phyloP scores from a whole-genome alignment of 2,797 vertebrate genomes.

The Margarornis squamiger region DNA sequence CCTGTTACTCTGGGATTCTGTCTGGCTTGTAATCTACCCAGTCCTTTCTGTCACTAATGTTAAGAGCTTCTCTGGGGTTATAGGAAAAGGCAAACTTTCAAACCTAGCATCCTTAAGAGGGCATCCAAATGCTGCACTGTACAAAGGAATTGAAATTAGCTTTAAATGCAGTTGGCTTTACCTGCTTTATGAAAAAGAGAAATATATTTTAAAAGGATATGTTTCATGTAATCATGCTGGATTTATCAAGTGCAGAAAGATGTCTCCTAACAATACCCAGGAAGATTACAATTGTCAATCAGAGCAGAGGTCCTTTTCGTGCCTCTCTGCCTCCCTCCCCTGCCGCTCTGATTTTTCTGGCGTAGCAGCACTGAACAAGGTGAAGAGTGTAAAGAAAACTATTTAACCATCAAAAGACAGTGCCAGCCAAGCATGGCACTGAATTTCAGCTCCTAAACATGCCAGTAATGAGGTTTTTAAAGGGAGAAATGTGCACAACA shows the following conservation, averaged over 20 bases:
- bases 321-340: neutral
- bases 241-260: slow-evolving; percentile 42
- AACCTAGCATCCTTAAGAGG: slow-evolving; percentile 60
- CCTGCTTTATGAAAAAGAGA: slow-evolving; percentile 10
- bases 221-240: slow-evolving; percentile 42
- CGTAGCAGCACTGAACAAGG: neutral
- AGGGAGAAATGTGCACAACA: neutral
- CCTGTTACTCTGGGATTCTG: neutral
- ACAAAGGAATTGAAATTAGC: slow-evolving; percentile 39
- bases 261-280: slow-evolving; percentile 51
- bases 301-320: slow-evolving; percentile 6
- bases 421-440: slow-evolving; percentile 30
- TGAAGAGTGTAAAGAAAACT: neutral
- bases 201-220: slow-evolving; percentile 48
- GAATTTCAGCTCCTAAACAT: neutral
- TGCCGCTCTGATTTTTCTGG: slow-evolving; percentile 14
- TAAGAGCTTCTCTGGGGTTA: neutral
- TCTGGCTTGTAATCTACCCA: neutral
- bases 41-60: neutral
- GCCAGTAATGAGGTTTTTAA: slow-evolving; percentile 33
- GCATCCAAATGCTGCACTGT: slow-evolving; percentile 61
- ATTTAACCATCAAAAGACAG: slow-evolving; percentile 29
- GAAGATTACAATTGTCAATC: slow-evolving; percentile 44
- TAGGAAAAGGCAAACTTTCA: slow-evolving; percentile 33
- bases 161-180: slow-evolving; percentile 43